Percentiles rank a stretch among this genome's conserved stretches.
phyloP scores from a whole-genome alignment of 2,797 vertebrate genomes.

The Lerista edwardsae region DNA sequence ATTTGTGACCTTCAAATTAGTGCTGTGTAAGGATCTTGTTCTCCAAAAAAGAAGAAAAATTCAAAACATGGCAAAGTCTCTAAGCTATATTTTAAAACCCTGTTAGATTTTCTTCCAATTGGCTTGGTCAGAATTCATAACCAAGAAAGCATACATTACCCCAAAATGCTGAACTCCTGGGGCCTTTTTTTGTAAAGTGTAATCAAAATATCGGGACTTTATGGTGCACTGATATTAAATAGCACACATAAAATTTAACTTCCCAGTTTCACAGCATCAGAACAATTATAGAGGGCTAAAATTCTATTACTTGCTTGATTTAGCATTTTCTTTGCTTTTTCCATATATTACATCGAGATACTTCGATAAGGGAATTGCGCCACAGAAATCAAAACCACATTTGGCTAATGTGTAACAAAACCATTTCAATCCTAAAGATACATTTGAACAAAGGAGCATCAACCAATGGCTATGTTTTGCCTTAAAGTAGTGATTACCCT shows the following conservation, averaged over 20 bases:
- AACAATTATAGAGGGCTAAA: slow-evolving; percentile 45
- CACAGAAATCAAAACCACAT: slow-evolving; percentile 47
- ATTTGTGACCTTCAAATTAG: slow-evolving; percentile 64
- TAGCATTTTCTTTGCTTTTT: slow-evolving; percentile 37
- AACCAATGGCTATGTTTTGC: slow-evolving; percentile 41
- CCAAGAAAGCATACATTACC: slow-evolving; percentile 50
- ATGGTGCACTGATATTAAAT: slow-evolving; percentile 68
- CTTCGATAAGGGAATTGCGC: slow-evolving; percentile 44
- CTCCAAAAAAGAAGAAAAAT: slow-evolving; percentile 70
- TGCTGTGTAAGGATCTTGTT: slow-evolving; percentile 72
- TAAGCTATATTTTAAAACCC: slow-evolving; percentile 66
- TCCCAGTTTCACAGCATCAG: slow-evolving; percentile 65
- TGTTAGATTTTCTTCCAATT: slow-evolving; percentile 62
- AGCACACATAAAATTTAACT: slow-evolving; percentile 68
- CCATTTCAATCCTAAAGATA: slow-evolving; percentile 54
- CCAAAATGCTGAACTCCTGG: slow-evolving; percentile 62
- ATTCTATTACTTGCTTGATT: slow-evolving; percentile 70
- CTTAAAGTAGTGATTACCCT: slow-evolving; percentile 50
- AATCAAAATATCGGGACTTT: slow-evolving; percentile 63
- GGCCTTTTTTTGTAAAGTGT: slow-evolving; percentile 62
- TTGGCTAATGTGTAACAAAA: slow-evolving; percentile 50
- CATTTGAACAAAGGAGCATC: slow-evolving; percentile 33
- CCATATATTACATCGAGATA: slow-evolving; percentile 9
- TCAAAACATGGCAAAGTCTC: slow-evolving; percentile 64
- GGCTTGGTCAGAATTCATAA: slow-evolving; percentile 61